Percentiles rank a stretch among this genome's conserved stretches.
Conservation (phyloP, 2,888 invertebrate genomes). For the Dione juno region DNA sequence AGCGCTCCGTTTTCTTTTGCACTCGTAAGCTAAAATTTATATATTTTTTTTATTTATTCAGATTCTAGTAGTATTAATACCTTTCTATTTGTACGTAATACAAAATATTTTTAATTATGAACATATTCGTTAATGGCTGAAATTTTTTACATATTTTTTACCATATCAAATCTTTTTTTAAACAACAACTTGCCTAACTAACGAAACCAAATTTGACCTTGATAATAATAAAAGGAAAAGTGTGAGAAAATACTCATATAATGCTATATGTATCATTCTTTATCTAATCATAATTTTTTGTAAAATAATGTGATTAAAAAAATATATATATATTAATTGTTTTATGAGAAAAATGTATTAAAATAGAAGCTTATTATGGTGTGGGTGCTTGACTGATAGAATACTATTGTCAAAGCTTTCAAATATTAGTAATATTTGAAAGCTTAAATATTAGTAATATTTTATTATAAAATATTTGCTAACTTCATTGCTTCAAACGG, state of each 20-base stretch:
- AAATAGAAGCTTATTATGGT: not conserved
- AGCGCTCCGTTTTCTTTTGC: too few species aligned
- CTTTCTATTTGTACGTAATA: too few species aligned
- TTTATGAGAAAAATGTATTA: not conserved
- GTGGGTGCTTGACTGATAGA: not conserved
- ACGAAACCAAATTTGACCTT: constrained; percentile 3
- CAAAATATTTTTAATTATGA: too few species aligned
- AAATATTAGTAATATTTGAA: too few species aligned
- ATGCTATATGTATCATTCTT: not conserved
- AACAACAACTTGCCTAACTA: not conserved
- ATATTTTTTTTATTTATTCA: too few species aligned
- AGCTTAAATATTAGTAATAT: too few species aligned
- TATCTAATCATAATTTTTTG: not conserved
- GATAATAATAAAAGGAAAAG: constrained; percentile 2
- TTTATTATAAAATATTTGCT: too few species aligned
- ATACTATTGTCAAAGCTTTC: not conserved
- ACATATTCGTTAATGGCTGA: too few species aligned
- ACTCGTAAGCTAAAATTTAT: too few species aligned
- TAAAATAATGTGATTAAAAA: not conserved
- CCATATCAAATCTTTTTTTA: not conserved
- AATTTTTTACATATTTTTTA: not conserved
- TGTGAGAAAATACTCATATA: not conserved
- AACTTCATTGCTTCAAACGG: too few species aligned
- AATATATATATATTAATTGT: not conserved
- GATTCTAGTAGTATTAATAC: too few species aligned